Base-by-base conservation (phyloP, 2,113 vertebrate genomes). In the Amphiprion percula region DNA sequence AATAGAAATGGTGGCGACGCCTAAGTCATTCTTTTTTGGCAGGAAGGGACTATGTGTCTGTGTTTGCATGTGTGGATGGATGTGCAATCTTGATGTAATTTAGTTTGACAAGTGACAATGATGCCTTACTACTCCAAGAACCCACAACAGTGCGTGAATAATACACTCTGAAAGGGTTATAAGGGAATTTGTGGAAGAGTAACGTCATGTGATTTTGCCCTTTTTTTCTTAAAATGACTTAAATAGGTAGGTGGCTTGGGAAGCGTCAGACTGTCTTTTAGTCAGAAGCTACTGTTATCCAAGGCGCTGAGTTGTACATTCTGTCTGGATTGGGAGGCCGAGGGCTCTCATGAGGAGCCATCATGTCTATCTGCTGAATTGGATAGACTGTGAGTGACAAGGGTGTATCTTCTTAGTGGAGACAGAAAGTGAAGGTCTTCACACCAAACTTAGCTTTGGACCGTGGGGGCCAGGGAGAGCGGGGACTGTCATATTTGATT, bases 71-170 rank as follows among this genome's bases (percentile, higher is more conserved):
- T 74, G 54, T 80, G 59, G 56, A 64, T 66, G 59, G 15, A 53
- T 68, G 81, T 68, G 59, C 52, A 67, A 65, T 83, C 46, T 68
- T 86, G 87, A 87, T 71, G 24, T 86, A 74, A 90, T 88, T 76
- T 68, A 47, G 39, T 74, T 47, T 83, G 87, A 88, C 90, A 92
- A 76, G 70, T 80, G 88, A 90, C 81, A 86, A 78, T 65, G 78
- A 88, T 76, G 80, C 60, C 72, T 86, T 79, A 65, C 71, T 77
- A 52, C 77, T 73, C 54, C 52, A 33, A 52, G 54, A 79, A 75
- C 60, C 63, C 50, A 78, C 53, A 77, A 62, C 24, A 50, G 41
- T 55, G 76, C 56, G 66, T 73, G 82, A 86, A 81, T 83, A 73
- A 84, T 83, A 60, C 4, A 72, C 79, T 85, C 30, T 9, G 50